phyloP scores from a whole-genome alignment of 2,797 vertebrate species.

The Syndactyla subalaris region DNA sequence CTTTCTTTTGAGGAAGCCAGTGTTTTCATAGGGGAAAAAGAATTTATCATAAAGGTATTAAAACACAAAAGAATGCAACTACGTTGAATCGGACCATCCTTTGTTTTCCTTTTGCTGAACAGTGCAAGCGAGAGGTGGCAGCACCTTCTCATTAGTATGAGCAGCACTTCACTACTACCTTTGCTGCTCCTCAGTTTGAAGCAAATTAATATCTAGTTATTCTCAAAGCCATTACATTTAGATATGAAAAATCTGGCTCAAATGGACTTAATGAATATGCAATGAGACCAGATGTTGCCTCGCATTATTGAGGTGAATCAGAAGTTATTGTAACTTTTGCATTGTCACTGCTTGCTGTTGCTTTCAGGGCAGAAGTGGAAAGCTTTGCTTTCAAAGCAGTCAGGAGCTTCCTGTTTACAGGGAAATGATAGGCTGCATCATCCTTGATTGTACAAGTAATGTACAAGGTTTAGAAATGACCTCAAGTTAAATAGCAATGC shows the following conservation, averaged over 20 bases:
- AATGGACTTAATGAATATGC: conserved; percentile 32
- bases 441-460: neutral
- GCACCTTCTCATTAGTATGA: conserved; percentile 23
- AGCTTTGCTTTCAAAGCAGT: neutral
- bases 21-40: neutral
- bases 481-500: neutral
- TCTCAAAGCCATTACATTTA: neutral
- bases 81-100: neutral
- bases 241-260: conserved; percentile 50
- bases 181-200: conserved; percentile 22
- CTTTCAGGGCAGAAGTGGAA: neutral
- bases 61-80: neutral
- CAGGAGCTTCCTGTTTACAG: neutral
- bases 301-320: neutral
- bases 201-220: conserved; percentile 46
- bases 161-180: neutral
- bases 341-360: neutral
- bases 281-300: conserved; percentile 51
- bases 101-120: neutral
- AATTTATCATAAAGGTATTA: neutral
- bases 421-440: neutral
- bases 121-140: conserved; percentile 45
- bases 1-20: neutral
- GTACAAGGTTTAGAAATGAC: neutral
- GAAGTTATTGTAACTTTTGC: conserved; percentile 34